Conservation (phyloP, 2,888 invertebrate genomes). For the Phania funesta region DNA sequence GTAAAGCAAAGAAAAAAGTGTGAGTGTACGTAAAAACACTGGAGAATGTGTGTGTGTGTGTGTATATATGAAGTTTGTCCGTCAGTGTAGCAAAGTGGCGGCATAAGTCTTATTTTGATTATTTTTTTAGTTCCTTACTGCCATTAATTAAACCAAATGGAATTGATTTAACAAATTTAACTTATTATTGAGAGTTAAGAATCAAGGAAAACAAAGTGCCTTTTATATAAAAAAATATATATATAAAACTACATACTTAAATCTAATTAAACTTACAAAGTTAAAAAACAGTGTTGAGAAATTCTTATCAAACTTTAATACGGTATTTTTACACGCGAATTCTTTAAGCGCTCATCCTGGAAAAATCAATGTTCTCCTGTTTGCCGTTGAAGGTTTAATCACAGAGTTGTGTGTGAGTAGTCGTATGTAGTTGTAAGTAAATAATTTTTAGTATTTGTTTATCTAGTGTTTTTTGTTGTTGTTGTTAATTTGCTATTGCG, state of each 20-base stretch:
- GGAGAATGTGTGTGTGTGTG: not conserved
- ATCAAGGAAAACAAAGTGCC: slow-evolving; percentile 32
- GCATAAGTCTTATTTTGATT: slow-evolving; percentile 26
- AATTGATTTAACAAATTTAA: slow-evolving; percentile 27
- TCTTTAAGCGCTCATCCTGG: not conserved
- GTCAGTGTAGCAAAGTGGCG: slow-evolving; percentile 46
- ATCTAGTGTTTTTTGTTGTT: not conserved
- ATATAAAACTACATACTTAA: not conserved
- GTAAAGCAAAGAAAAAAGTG: not conserved
- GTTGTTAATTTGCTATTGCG: not conserved
- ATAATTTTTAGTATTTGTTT: not conserved
- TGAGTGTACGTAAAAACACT: slow-evolving; percentile 28
- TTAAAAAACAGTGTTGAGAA: not conserved
- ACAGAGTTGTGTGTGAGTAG: not conserved
- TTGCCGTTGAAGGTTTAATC: not conserved
- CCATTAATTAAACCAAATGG: slow-evolving; percentile 37
- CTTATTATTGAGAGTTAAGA: not conserved
- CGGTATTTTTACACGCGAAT: not conserved
- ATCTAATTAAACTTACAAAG: not conserved
- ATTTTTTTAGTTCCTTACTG: not conserved
- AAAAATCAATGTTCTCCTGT: slow-evolving; percentile 22
- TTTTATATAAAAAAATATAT: not conserved
- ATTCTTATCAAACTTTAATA: not conserved
- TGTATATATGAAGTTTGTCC: slow-evolving; percentile 12
- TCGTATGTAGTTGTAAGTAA: not conserved